Percentiles rank a stretch among this genome's conserved stretches.
phyloP scores from a whole-genome alignment of 1,140 invertebrate genomes.

The Leptopilina boulardi region DNA sequence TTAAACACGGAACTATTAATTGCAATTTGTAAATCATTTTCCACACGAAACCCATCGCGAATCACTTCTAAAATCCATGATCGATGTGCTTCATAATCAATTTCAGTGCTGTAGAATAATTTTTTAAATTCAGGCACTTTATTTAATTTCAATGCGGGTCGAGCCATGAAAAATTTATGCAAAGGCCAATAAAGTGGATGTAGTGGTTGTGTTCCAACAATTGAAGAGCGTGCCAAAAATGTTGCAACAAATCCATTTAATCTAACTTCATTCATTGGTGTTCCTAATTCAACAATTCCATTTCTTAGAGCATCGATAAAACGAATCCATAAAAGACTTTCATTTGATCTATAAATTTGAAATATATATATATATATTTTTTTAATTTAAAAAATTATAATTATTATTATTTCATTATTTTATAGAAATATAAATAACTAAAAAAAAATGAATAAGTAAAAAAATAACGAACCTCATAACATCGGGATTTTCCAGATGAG shows the following conservation, averaged over 20 bases:
- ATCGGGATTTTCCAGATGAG: conserved; percentile 80
- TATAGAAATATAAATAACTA: neutral
- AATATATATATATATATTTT: neutral
- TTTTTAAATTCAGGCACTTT: conserved; percentile 87
- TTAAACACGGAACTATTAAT: conserved; percentile 79
- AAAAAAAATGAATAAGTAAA: neutral
- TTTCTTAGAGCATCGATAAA: conserved; percentile 75
- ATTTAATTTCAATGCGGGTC: conserved; percentile 81
- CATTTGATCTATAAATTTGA: conserved; percentile 69
- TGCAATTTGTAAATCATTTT: conserved; percentile 77
- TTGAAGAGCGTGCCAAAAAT: conserved; percentile 82
- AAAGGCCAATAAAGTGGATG: conserved; percentile 82
- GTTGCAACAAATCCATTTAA: conserved; percentile 81
- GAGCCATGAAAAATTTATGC: conserved; percentile 83
- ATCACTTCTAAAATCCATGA: conserved; percentile 83
- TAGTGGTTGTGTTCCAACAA: conserved; percentile 81
- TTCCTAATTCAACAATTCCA: conserved; percentile 69
- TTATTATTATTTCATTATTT: no score
- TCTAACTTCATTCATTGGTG: conserved; percentile 72
- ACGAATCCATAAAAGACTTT: conserved; percentile 75
- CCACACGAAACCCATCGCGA: conserved; percentile 80
- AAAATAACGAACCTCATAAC: conserved; percentile 76
- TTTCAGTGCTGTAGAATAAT: conserved; percentile 82
- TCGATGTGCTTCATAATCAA: conserved; percentile 79
- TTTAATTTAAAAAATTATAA: neutral